A percentile compares a stretch with the other conserved stretches of the same genome.
These are phyloP conservation scores for Epinephelus awoara DNA, from an alignment of 2,797 vertebrate genomes.

Conservation along the genomic window DNA sequence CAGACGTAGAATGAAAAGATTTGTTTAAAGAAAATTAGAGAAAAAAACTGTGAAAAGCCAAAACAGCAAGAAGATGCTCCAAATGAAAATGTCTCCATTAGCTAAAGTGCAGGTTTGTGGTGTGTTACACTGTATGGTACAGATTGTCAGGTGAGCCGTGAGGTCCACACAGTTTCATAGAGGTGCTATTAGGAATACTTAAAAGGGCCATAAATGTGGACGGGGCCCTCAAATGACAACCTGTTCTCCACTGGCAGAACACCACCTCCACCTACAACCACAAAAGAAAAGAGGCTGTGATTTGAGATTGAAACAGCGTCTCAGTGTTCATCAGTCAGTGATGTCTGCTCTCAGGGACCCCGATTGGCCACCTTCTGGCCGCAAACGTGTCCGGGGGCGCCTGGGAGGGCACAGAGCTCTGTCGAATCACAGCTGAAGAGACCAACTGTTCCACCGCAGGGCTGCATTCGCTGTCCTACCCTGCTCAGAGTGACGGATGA, in stretches of 20 bases:
- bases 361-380: neutral
- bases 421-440: conserved; percentile 43
- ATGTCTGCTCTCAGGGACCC: conserved; percentile 4
- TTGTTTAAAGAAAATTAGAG: neutral
- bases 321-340: conserved; percentile 20
- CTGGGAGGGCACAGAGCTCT: conserved; percentile 20
- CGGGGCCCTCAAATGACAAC: conserved; percentile 53
- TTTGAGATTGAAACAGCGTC: conserved; percentile 42
- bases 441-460: conserved; percentile 27
- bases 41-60: conserved; percentile 22
- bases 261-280: conserved; percentile 19
- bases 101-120: conserved; percentile 84
- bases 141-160: conserved; percentile 75
- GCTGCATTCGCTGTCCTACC: conserved; percentile 21
- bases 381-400: neutral
- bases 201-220: conserved; percentile 18
- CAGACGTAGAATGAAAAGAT: conserved; percentile 27
- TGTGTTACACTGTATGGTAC: conserved; percentile 58
- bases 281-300: conserved; percentile 53
- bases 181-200: conserved; percentile 28
- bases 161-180: conserved; percentile 42
- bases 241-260: conserved; percentile 34
- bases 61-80: conserved; percentile 38
- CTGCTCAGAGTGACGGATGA: conserved; percentile 23
- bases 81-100: conserved; percentile 53